phyloP scores from a whole-genome alignment of 2,113 vertebrate genomes.

The Ammodytes dubius region DNA sequence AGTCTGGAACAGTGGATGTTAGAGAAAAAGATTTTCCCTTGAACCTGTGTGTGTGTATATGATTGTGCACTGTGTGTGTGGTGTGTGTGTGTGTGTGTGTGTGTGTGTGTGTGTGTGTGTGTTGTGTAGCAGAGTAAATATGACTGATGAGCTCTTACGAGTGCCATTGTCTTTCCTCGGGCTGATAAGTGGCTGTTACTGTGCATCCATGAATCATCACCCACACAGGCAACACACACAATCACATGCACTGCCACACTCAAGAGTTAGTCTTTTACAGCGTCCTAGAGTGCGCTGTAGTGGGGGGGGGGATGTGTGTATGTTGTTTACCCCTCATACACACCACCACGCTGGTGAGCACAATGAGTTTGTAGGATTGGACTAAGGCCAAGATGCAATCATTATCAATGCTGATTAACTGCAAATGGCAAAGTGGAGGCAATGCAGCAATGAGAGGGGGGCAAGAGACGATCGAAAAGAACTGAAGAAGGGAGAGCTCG shows the following conservation, averaged over 20 bases:
- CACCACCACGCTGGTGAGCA: slow-evolving; percentile 9
- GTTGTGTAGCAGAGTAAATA: slow-evolving; percentile 64
- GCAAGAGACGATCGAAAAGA: slow-evolving; percentile 46
- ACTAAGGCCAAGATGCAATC: slow-evolving; percentile 73
- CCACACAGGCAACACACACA: slow-evolving; percentile 56
- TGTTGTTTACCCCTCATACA: slow-evolving; percentile 5
- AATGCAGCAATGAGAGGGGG: slow-evolving; percentile 37
- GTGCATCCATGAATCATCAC: slow-evolving; percentile 81
- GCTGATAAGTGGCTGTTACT: slow-evolving; percentile 81
- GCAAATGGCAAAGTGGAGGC: slow-evolving; percentile 74
- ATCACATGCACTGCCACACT: slow-evolving; percentile 42
- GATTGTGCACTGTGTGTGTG: not conserved
- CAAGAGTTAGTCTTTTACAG: slow-evolving; percentile 62
- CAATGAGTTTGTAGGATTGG: slow-evolving; percentile 67
- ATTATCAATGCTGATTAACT: slow-evolving; percentile 83
- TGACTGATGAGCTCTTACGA: slow-evolving; percentile 81
- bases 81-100: not conserved
- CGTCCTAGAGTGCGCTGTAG: slow-evolving; percentile 47
- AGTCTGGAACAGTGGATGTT: slow-evolving; percentile 12
- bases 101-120: not conserved
- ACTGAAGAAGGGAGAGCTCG: slow-evolving; percentile 39
- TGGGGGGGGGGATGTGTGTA: slow-evolving; percentile 20
- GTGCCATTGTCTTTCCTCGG: slow-evolving; percentile 76
- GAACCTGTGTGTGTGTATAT: not conserved
- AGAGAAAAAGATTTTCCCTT: slow-evolving; percentile 11